A percentile compares a stretch with the other conserved stretches of the same genome.
phyloP scores from a whole-genome alignment of 2,113 vertebrate genomes.

The Speoplatyrhinus poulsoni region DNA sequence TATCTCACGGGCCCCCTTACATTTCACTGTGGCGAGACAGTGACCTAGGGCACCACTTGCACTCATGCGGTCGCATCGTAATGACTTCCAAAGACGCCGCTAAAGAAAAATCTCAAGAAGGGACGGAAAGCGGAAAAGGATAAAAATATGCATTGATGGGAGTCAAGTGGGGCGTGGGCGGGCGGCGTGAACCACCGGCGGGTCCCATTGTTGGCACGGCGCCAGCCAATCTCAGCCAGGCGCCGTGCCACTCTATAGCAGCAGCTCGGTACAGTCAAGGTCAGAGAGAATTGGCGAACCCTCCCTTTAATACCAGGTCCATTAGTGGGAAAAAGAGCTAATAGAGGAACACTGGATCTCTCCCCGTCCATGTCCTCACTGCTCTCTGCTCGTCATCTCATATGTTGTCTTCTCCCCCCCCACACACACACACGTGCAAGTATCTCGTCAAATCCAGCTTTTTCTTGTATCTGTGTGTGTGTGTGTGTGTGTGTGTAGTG shows the following conservation, averaged over 20 bases:
- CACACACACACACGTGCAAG: too few species aligned
- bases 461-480: not conserved
- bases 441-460: too few species aligned
- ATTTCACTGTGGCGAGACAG: too few species aligned
- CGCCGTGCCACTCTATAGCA: slow-evolving; percentile 19
- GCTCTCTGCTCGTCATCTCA: slow-evolving; percentile 1
- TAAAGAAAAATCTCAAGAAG: too few species aligned
- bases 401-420: not conserved
- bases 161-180: too few species aligned
- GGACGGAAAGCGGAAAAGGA: too few species aligned
- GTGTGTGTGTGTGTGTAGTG: slow-evolving; percentile 4
- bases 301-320: slow-evolving; percentile 65
- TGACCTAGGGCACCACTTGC: too few species aligned
- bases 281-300: slow-evolving; percentile 73
- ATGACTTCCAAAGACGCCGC: too few species aligned
- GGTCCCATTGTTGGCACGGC: slow-evolving; percentile 49
- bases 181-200: slow-evolving; percentile 25
- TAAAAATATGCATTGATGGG: too few species aligned
- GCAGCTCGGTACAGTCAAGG: slow-evolving; percentile 62
- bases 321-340: slow-evolving; percentile 67
- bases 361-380: slow-evolving; percentile 27
- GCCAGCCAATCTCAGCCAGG: slow-evolving; percentile 54
- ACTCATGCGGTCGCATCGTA: too few species aligned
- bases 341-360: slow-evolving; percentile 64
- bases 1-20: too few species aligned